A percentile compares a stretch with the other conserved stretches of the same genome.
These are phyloP conservation scores for Cebidichthys violaceus DNA, from an alignment of 2,113 vertebrate species.

Conservation along the genomic window DNA sequence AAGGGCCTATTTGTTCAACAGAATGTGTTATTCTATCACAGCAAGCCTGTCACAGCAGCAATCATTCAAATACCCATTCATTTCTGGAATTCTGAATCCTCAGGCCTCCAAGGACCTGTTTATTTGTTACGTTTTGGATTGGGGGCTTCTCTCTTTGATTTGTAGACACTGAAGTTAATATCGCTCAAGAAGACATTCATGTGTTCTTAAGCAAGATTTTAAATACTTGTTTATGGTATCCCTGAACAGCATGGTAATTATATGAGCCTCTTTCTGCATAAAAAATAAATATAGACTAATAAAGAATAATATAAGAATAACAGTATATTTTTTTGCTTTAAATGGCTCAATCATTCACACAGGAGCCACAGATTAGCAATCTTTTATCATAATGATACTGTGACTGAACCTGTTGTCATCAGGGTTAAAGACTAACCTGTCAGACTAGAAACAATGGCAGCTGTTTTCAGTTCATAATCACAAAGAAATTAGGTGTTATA, in stretches of 20 bases:
- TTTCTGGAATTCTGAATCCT: slow-evolving; percentile 72
- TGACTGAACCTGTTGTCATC: not conserved
- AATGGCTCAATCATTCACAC: not conserved
- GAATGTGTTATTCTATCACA: slow-evolving; percentile 86
- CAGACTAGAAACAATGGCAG: not conserved
- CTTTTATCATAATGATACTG: not conserved
- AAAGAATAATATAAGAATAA: not conserved
- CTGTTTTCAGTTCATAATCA: not conserved
- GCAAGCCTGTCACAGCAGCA: slow-evolving; percentile 84
- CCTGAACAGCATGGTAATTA: not conserved
- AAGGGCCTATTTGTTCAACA: slow-evolving; percentile 87
- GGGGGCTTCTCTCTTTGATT: slow-evolving; percentile 61
- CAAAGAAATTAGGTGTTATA: not conserved
- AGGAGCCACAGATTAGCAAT: not conserved
- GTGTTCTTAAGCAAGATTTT: slow-evolving; percentile 4
- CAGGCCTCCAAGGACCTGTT: slow-evolving; percentile 62
- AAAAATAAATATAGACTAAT: not conserved
- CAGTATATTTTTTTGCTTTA: not conserved
- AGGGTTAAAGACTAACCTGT: not conserved
- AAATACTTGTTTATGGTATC: not conserved
- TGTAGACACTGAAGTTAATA: slow-evolving; percentile 7
- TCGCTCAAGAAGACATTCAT: slow-evolving; percentile 3
- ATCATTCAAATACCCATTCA: slow-evolving; percentile 86
- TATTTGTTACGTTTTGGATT: slow-evolving; percentile 66
- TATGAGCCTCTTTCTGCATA: not conserved